Conservation (phyloP, 2,888 invertebrate species). For the Ferdinandea cuprea region DNA sequence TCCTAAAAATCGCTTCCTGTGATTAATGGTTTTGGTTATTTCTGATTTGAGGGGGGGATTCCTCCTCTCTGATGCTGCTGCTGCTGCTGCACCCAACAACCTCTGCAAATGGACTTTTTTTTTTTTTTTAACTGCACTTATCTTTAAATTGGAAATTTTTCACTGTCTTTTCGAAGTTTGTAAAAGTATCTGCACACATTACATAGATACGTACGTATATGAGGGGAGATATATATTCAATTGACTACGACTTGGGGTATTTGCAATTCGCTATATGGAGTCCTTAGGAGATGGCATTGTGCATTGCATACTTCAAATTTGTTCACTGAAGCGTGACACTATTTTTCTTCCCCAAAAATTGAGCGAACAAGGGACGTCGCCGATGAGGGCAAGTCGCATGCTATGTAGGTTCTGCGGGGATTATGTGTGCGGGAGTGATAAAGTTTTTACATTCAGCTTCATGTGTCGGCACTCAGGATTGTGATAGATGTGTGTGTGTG, state of each 20-base stretch:
- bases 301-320: constrained; percentile 70
- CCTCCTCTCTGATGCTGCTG: too few relatives aligned
- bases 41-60: too few relatives aligned
- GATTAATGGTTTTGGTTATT: constrained; percentile 72
- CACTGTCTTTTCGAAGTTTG: constrained; percentile 67
- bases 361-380: not conserved
- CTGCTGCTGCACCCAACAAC: too few relatives aligned
- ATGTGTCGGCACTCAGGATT: constrained; percentile 57
- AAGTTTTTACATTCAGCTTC: constrained; percentile 50
- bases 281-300: constrained; percentile 42
- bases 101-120: constrained; percentile 62
- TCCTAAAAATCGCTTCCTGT: constrained; percentile 50
- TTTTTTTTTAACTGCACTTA: constrained; percentile 73
- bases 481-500: not conserved
- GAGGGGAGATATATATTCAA: not conserved
- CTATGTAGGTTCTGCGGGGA: constrained; percentile 20
- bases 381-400: constrained; percentile 23
- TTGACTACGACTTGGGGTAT: not conserved
- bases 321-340: constrained; percentile 61
- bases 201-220: not conserved
- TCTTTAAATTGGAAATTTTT: constrained; percentile 74
- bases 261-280: constrained; percentile 26
- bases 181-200: constrained; percentile 19
- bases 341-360: constrained; percentile 55
- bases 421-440: constrained; percentile 41